phyloP scores from a whole-genome alignment of 2,113 vertebrate species.

The Nothoprocta pentlandii region DNA sequence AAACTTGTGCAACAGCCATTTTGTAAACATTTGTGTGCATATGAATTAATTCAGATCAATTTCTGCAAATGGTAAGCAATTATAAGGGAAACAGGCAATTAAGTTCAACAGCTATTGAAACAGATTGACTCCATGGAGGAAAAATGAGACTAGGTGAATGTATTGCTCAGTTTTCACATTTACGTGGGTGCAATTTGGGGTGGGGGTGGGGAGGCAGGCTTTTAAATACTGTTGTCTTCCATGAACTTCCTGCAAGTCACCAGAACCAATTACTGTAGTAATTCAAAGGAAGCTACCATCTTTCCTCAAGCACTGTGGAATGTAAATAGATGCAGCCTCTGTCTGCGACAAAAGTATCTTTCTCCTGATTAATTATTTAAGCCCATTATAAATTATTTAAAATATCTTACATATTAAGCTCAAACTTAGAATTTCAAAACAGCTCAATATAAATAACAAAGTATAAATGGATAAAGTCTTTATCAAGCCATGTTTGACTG shows the following conservation, averaged over 20 bases:
- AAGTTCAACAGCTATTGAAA: not conserved
- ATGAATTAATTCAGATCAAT: not conserved
- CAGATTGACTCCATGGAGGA: not conserved
- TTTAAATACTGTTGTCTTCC: constrained; percentile 8
- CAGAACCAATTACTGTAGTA: constrained; percentile 31
- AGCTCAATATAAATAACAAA: constrained; percentile 21
- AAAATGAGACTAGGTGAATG: not conserved
- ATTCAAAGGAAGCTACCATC: constrained; percentile 42
- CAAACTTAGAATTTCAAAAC: constrained; percentile 56
- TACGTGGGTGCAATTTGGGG: not conserved
- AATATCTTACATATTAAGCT: constrained; percentile 43
- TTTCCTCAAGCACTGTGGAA: constrained; percentile 37
- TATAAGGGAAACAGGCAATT: not conserved
- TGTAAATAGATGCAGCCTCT: constrained; percentile 25
- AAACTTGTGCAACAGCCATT: not conserved
- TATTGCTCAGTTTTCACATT: not conserved
- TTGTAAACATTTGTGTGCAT: not conserved
- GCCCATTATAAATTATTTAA: constrained; percentile 66
- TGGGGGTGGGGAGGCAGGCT: not conserved
- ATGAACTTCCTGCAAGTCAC: not conserved
- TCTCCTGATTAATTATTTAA: constrained; percentile 68
- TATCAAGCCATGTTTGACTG: not conserved
- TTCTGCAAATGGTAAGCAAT: not conserved
- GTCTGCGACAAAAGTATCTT: constrained; percentile 27
- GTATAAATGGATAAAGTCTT: constrained; percentile 14